Evolutionary conservation across 2,113 vertebrate genomes (phyloP).

Genomic region (Dipodomys merriami): DNA sequence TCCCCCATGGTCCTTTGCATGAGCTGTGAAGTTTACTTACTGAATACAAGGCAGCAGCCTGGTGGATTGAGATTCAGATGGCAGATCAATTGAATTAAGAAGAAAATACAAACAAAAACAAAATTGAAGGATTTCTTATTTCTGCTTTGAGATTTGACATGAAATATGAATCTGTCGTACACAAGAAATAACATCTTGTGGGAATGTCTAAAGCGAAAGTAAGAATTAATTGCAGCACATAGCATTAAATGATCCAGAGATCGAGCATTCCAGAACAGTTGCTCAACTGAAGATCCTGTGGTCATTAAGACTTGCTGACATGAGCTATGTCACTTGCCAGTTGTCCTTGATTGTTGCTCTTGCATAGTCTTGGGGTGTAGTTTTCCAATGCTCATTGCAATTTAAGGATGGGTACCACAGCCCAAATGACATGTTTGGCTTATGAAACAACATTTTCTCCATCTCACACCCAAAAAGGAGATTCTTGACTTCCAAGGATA

Average conservation of each 20-base stretch:
- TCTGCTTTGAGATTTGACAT: constrained; percentile 55
- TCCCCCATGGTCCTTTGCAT: background rate
- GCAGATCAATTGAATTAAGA: constrained; percentile 30
- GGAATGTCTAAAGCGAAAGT: constrained; percentile 65
- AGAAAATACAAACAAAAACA: constrained; percentile 57
- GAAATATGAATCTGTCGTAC: constrained; percentile 57
- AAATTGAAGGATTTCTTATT: constrained; percentile 53
- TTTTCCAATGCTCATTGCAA: background rate
- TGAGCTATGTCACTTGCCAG: background rate
- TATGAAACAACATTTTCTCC: background rate
- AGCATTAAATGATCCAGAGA: constrained; percentile 68
- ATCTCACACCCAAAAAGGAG: background rate
- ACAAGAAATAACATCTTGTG: constrained; percentile 62
- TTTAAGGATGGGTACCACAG: background rate
- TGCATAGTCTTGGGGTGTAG: background rate
- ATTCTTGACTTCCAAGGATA: background rate
- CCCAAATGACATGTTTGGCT: background rate
- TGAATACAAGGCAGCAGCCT: background rate
- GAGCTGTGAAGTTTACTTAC: constrained; percentile 34
- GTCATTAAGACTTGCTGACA: constrained; percentile 1
- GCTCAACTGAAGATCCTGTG: constrained; percentile 34
- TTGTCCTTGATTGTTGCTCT: background rate
- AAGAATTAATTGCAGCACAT: constrained; percentile 71
- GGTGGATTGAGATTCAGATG: constrained; percentile 43
- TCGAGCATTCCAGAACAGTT: constrained; percentile 64